Evolutionary conservation across 2,113 vertebrate genomes (phyloP).

Genomic region (Callionymus lyra): DNA sequence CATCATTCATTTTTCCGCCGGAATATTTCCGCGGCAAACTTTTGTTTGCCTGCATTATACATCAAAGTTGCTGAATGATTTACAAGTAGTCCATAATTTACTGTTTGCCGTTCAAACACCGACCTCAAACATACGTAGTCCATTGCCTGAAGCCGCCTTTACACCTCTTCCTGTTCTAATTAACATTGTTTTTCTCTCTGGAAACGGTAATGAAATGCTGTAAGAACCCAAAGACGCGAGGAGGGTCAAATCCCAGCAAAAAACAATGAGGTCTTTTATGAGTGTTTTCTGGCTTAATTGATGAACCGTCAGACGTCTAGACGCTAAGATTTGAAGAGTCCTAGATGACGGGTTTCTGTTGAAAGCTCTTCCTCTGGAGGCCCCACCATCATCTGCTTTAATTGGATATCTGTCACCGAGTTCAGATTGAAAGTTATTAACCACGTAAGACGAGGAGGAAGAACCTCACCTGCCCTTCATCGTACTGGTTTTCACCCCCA

Average conservation of each 20-base stretch:
- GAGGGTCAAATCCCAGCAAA: slow-evolving; percentile 28
- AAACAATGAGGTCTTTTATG: slow-evolving; percentile 35
- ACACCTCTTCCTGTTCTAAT: slow-evolving; percentile 39
- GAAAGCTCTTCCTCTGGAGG: too few relatives aligned
- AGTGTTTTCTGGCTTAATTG: too few relatives aligned
- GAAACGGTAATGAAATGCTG: slow-evolving; percentile 30
- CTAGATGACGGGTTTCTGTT: too few relatives aligned
- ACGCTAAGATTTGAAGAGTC: too few relatives aligned
- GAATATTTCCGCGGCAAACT: slow-evolving; percentile 26
- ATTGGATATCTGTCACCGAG: too few relatives aligned
- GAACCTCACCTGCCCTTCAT: slow-evolving; percentile 22
- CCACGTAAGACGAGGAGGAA: too few relatives aligned
- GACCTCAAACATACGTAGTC: slow-evolving; percentile 29
- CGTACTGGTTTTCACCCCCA: slow-evolving; percentile 4
- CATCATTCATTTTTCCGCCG: slow-evolving; percentile 24
- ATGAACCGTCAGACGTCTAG: too few relatives aligned
- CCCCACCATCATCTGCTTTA: too few relatives aligned
- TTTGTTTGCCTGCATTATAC: slow-evolving; percentile 44
- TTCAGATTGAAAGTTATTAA: too few relatives aligned
- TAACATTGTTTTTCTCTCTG: slow-evolving; percentile 32
- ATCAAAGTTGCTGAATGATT: slow-evolving; percentile 42
- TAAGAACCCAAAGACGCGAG: slow-evolving; percentile 1
- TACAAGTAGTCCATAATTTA: slow-evolving; percentile 52
- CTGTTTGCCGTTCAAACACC: slow-evolving; percentile 32
- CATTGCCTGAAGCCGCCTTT: slow-evolving; percentile 25